A percentile compares a stretch with the other conserved stretches of the same genome.
Conservation (phyloP, 2,797 vertebrate species). For the Protonibea diacanthus region DNA sequence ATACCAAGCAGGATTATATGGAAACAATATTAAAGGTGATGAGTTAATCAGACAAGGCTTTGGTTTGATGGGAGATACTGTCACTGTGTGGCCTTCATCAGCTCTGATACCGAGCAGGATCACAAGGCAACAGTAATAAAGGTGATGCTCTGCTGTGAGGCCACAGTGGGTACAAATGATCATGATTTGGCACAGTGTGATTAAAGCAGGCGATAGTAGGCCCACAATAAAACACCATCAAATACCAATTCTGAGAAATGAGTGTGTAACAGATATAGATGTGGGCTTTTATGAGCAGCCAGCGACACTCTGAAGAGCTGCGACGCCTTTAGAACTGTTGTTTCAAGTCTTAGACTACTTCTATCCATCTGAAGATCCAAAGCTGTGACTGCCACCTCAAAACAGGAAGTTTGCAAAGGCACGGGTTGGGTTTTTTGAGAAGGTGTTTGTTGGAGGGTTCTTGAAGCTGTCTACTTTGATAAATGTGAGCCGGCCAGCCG, state of each 20-base stretch:
- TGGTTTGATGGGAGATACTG: neutral
- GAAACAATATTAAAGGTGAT: too few species aligned
- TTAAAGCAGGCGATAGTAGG: neutral
- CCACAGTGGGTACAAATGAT: neutral
- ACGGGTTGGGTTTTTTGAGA: slow-evolving; percentile 16
- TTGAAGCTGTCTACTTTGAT: slow-evolving; percentile 16
- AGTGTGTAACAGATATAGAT: neutral
- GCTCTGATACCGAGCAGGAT: neutral
- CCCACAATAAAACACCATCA: neutral
- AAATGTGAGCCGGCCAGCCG: slow-evolving; percentile 17
- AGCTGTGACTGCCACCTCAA: slow-evolving; percentile 20
- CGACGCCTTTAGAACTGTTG: slow-evolving; percentile 1
- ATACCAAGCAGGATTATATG: too few species aligned
- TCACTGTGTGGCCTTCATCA: neutral
- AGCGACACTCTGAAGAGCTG: neutral
- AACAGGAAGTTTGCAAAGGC: slow-evolving; percentile 46
- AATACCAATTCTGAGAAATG: neutral
- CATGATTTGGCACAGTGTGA: neutral
- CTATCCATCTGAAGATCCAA: slow-evolving; percentile 5
- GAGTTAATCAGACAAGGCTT: neutral
- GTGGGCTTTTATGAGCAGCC: neutral
- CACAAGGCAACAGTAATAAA: too few species aligned
- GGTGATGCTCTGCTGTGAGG: neutral
- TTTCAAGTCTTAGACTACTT: slow-evolving; percentile 6
- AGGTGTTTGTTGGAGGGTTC: neutral